Percentiles rank a stretch among this genome's conserved stretches.
These are phyloP conservation scores for Drosophila nasuta DNA, from an alignment of 1,140 invertebrate genomes.

Conservation along the genomic window DNA sequence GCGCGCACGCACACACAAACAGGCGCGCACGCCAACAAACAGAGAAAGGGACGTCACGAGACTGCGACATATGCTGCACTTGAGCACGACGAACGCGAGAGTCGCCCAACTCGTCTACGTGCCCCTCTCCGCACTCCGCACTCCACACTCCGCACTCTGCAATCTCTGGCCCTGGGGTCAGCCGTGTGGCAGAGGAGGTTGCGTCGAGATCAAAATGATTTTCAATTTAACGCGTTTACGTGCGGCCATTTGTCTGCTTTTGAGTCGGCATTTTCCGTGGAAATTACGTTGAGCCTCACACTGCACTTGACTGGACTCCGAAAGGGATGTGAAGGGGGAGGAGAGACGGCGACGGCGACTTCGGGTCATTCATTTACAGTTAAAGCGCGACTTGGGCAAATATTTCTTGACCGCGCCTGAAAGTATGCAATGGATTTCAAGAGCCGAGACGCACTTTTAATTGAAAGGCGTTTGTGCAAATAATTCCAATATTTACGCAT, in stretches of 20 bases:
- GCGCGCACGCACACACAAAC: constrained; percentile 51
- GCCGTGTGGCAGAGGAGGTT: constrained; percentile 60
- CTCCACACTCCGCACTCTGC: not conserved
- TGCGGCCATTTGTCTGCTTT: constrained; percentile 74
- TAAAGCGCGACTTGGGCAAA: constrained; percentile 41
- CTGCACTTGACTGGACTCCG: constrained; percentile 13
- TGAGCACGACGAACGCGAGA: constrained; percentile 34
- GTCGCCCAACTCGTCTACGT: constrained; percentile 14
- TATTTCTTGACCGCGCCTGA: constrained; percentile 38
- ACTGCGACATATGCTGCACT: constrained; percentile 64
- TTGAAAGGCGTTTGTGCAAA: constrained; percentile 76
- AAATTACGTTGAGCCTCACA: constrained; percentile 37
- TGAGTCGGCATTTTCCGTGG: constrained; percentile 50
- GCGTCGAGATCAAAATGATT: constrained; percentile 80
- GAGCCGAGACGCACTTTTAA: constrained; percentile 38
- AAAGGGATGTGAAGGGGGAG: not conserved
- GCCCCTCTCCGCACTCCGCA: not conserved
- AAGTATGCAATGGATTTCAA: constrained; percentile 45
- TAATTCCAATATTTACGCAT: constrained; percentile 77
- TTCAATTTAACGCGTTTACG: constrained; percentile 83
- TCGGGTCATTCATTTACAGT: constrained; percentile 74
- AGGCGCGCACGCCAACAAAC: constrained; percentile 1
- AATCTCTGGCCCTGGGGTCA: not conserved
- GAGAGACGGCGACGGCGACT: not conserved
- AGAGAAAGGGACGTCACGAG: constrained; percentile 9